These are phyloP conservation scores for Ispidina picta DNA, from an alignment of 2,797 vertebrate species.

Conservation along the genomic window DNA sequence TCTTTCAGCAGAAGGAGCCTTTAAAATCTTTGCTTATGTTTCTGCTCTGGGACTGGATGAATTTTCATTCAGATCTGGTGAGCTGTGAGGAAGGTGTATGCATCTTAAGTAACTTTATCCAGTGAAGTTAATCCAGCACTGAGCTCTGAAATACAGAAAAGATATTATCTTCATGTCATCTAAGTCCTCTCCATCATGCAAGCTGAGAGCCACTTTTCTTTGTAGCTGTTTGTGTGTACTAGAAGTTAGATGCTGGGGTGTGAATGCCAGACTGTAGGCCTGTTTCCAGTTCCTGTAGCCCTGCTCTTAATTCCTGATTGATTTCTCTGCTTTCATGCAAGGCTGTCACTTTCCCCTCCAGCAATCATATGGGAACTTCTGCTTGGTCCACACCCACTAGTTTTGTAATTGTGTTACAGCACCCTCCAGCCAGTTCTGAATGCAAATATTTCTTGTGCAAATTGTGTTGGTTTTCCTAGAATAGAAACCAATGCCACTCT, in stretches of 20 bases:
- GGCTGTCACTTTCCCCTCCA: not conserved
- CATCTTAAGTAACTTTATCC: not conserved
- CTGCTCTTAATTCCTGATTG: not conserved
- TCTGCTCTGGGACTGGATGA: not conserved
- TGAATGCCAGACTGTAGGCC: not conserved
- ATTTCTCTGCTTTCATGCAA: not conserved
- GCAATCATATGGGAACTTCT: not conserved
- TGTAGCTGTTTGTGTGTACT: not conserved
- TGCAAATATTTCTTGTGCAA: not conserved
- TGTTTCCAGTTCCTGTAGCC: not conserved
- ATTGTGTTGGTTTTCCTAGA: not conserved
- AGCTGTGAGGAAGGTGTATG: not conserved
- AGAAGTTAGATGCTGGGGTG: not conserved
- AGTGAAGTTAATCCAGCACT: not conserved
- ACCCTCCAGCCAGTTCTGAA: not conserved
- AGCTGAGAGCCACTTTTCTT: not conserved
- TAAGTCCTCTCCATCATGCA: not conserved
- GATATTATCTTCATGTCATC: not conserved
- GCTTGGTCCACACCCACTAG: not conserved
- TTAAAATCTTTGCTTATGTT: conserved; percentile 6
- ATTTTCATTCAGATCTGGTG: conserved; percentile 7
- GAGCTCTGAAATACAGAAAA: not conserved
- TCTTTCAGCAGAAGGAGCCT: not conserved
- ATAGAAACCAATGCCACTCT: not conserved
- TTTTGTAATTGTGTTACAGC: not conserved